Conservation (phyloP, 1,140 invertebrate genomes). For the Centruroides sculpturatus region DNA sequence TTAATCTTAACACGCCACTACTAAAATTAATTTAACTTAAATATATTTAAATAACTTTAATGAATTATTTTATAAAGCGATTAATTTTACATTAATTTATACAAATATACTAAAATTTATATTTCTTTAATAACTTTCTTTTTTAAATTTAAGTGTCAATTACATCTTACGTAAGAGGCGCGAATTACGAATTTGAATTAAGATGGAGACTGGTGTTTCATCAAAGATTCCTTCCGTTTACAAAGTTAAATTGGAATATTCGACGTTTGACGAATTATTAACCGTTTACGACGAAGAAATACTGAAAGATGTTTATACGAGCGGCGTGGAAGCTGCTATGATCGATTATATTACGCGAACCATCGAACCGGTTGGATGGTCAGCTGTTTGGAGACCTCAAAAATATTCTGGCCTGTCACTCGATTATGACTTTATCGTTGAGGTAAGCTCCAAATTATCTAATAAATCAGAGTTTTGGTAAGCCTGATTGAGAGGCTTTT, state of each 20-base stretch:
- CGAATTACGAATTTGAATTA: no score
- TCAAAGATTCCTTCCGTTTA: neutral
- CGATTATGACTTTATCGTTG: conserved; percentile 17
- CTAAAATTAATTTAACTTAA: no score
- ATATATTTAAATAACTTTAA: no score
- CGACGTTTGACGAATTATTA: neutral
- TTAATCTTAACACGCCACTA: no score
- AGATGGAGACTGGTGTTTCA: no score
- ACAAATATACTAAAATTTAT: no score
- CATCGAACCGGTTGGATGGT: conserved; percentile 21
- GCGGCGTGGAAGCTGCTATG: conserved; percentile 6
- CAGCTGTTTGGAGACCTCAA: conserved; percentile 19
- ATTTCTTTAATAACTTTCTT: no score
- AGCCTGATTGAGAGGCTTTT: neutral
- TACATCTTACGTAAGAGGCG: no score
- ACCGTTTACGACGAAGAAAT: conserved; percentile 1
- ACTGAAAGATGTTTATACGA: neutral
- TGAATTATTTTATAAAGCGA: no score
- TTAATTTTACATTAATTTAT: no score
- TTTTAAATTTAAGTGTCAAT: no score
- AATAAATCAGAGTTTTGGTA: neutral
- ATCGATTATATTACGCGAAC: conserved; percentile 13
- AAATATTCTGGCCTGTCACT: conserved; percentile 2
- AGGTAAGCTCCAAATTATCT: conserved; percentile 15
- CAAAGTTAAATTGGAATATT: neutral